Base-by-base conservation (phyloP, 2,888 invertebrate species). In the Brachyopa scutellaris region DNA sequence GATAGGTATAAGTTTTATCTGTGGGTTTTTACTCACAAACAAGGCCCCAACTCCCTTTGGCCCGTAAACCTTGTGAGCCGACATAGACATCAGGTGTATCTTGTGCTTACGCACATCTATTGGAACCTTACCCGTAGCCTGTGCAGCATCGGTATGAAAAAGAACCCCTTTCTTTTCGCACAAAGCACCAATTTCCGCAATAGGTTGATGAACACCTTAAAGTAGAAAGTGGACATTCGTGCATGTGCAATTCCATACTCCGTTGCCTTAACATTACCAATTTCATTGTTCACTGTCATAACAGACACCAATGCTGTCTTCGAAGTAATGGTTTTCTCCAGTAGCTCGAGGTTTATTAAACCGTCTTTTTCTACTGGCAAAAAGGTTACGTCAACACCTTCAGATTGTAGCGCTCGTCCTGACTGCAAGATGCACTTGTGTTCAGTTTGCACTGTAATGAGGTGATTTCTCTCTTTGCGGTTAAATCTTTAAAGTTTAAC, bases 341-440 rank as follows among this genome's bases (percentile, higher is more conserved):
- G 91, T 62, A 95, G 93, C 89, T 95, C 92, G 85, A 99, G 86
- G 87, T 95, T 94, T 85, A 99, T 94, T 19, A 99, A 93, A 8
- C 97, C 97, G 91, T 97, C 97, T 73, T 92, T 85, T 86, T 94
- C 92, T 0, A 99, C 99, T 13, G 99, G 97, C 70, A 99, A 91
- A 91, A 99, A 99, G 3, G 99, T 99, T 0, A 99, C 94, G 87
- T 94, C 94, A 89, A 97, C 99, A 3, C 98, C 99, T 92, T 99
- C 98, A 9, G 94, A 94, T 92, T 99, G 97, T 79, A 99, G 91
- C 9, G 95, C 95, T 85, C 99, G 93, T 87, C 99, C 99, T 0
- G 99, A 99, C 92, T 99, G 99, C 86, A 99, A 91, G 9, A 99
- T 99, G 92, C 99, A 99, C 91, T 99, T 99, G 91, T 99, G 99